These are phyloP conservation scores for Parnassius orleans DNA, from an alignment of 2,888 invertebrate species.

Conservation along the genomic window DNA sequence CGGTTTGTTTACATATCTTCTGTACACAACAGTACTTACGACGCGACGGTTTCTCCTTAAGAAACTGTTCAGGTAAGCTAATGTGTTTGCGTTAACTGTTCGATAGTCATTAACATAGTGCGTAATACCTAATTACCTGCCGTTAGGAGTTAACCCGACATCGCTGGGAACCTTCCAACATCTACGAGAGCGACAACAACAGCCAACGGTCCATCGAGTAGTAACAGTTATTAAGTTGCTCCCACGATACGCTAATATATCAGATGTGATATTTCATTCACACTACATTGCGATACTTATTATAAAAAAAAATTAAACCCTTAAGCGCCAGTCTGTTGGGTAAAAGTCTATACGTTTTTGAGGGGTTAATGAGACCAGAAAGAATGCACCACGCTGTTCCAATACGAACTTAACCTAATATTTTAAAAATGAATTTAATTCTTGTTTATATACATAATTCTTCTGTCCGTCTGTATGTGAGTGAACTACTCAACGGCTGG, in stretches of 20 bases:
- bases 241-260: constrained; percentile 29
- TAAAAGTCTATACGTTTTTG: no score
- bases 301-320: no score
- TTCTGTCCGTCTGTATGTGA: no score
- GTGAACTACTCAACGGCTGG: no score
- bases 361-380: no score
- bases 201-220: constrained; percentile 32
- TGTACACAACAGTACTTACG: constrained; percentile 10
- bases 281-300: no score
- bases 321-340: no score
- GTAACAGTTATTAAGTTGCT: constrained; percentile 32
- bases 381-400: no score
- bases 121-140: constrained; percentile 26
- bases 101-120: constrained; percentile 28
- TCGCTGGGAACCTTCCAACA: constrained; percentile 31
- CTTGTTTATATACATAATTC: no score
- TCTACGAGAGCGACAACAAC: constrained; percentile 8
- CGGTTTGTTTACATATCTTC: constrained; percentile 8
- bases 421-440: no score
- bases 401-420: no score
- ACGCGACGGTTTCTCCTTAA: constrained; percentile 6
- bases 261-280: no score
- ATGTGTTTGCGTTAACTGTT: constrained; percentile 26
- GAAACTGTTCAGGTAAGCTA: constrained; percentile 18
- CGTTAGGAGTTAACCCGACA: constrained; percentile 20